These are phyloP conservation scores for Microctenopoma lineatum DNA, from an alignment of 2,797 vertebrate species.

Conservation along the genomic window DNA sequence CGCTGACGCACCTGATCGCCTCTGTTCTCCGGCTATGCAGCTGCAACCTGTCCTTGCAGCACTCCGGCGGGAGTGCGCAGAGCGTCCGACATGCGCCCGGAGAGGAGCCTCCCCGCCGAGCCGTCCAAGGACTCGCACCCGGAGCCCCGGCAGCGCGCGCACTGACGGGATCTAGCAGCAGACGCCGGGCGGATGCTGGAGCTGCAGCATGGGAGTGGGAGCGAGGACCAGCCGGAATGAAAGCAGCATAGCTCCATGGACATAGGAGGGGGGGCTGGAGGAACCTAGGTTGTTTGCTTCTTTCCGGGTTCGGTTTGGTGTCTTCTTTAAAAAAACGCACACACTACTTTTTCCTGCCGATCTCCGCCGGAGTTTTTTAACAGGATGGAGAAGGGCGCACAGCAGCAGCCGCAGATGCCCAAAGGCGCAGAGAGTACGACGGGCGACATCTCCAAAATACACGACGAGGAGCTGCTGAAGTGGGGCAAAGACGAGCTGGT, in stretches of 20 bases:
- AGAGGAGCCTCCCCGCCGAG: constrained; percentile 47
- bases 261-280: constrained; percentile 23
- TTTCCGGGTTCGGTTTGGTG: constrained; percentile 15
- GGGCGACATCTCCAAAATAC: constrained; percentile 92
- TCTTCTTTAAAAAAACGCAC: constrained; percentile 13
- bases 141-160: constrained; percentile 46
- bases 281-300: neutral
- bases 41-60: constrained; percentile 48
- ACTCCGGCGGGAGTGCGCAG: constrained; percentile 28
- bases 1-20: constrained; percentile 46
- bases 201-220: constrained; percentile 59
- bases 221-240: constrained; percentile 12
- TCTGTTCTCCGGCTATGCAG: constrained; percentile 44
- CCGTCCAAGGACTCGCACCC: constrained; percentile 44
- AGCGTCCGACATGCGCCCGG: constrained; percentile 68
- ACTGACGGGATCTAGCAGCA: constrained; percentile 15
- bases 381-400: constrained; percentile 77
- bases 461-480: constrained; percentile 92
- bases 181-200: constrained; percentile 18
- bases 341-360: constrained; percentile 16
- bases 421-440: constrained; percentile 80
- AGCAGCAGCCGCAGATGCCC: constrained; percentile 50
- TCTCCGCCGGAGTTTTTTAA: constrained; percentile 34
- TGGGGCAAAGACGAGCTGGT: constrained; percentile 96
- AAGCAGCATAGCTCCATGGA: constrained; percentile 36